Conservation (phyloP, 2,797 vertebrate species). For the Echiichthys vipera region DNA sequence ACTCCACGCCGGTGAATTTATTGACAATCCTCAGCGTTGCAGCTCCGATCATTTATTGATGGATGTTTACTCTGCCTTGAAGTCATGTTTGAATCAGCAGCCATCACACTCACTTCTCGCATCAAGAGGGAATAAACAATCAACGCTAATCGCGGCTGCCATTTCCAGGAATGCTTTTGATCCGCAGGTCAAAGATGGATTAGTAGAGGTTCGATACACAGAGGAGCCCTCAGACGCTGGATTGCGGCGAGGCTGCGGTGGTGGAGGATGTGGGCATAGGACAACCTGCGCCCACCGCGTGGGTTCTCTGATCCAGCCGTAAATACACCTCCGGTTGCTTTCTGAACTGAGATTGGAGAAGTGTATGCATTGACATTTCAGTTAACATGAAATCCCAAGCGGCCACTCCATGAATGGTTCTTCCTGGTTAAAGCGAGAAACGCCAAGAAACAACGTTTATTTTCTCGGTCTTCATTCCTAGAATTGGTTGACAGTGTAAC, state of each 20-base stretch:
- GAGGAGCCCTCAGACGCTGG: neutral
- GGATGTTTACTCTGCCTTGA: constrained; percentile 31
- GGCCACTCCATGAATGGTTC: neutral
- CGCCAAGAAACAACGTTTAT: neutral
- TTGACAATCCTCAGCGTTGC: constrained; percentile 26
- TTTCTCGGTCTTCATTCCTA: too few species aligned
- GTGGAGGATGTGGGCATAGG: neutral
- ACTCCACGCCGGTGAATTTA: constrained; percentile 25
- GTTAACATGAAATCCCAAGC: neutral
- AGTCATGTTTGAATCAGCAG: constrained; percentile 48
- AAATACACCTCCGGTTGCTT: constrained; percentile 1
- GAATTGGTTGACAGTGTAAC: too few species aligned
- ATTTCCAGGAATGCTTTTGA: constrained; percentile 54
- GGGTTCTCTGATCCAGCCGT: constrained; percentile 13
- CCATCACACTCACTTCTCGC: constrained; percentile 3
- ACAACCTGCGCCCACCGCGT: neutral
- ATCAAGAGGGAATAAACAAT: constrained; percentile 41
- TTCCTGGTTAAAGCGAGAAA: neutral
- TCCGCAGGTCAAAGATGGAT: constrained; percentile 62
- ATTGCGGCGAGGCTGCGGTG: neutral
- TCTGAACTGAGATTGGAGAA: neutral
- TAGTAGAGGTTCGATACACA: constrained; percentile 12
- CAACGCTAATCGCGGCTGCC: constrained; percentile 24
- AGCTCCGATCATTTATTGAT: constrained; percentile 56
- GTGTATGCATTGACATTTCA: neutral